Base-by-base conservation (phyloP, 2,113 vertebrate genomes). In the Megaleporinus macrocephalus region DNA sequence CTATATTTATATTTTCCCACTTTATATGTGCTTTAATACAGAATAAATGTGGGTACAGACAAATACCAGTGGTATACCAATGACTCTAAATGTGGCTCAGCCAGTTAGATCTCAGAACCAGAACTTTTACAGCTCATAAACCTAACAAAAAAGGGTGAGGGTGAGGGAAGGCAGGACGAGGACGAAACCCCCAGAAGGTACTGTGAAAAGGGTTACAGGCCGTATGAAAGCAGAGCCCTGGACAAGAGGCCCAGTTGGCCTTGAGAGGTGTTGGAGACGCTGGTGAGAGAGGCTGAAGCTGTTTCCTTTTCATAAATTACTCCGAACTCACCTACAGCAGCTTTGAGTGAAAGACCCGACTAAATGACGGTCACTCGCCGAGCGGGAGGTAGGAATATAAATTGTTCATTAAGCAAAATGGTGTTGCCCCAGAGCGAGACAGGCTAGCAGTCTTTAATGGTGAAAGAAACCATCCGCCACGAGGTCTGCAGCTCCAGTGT, bases 381-480 rank as follows among this genome's bases (percentile, higher is more conserved):
- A 70, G 18, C 29, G 15, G 44, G 6, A 57, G 49, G 62, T 18
- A 78, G 33, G 62, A 68, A 36, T 53, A 68, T 55, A 41, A 78
- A 33, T 29, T 24, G 47, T 53, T 51, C 27, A 33, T 66, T 68
- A 78, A 68, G 44, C 20, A 68, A 22, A 79, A 59, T 44, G 30
- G 33, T 69, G 22, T 41, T 44, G 66, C 20, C 1, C 36, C 24
- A 44, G 18, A 18, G 44, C 51, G 55, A 29, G 12, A 26, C 3
- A 13, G 26, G 53, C 57, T 4, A 30, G 55, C 69, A 59, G 26
- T 69, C 33, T 69, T 20, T 79, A 69, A 71, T 61, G 65, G 66
- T 69, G 1, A 51, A 78, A 24, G 62, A 41, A 63, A 73, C 30
- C 70, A 73, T 73, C 66, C 33, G 20, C 66, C 59, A 80, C 26